Evolutionary conservation across 2,113 vertebrate genomes (phyloP), one percentile per base, ranked within the genome.

Genomic region (Circaetus cinerascens): DNA sequence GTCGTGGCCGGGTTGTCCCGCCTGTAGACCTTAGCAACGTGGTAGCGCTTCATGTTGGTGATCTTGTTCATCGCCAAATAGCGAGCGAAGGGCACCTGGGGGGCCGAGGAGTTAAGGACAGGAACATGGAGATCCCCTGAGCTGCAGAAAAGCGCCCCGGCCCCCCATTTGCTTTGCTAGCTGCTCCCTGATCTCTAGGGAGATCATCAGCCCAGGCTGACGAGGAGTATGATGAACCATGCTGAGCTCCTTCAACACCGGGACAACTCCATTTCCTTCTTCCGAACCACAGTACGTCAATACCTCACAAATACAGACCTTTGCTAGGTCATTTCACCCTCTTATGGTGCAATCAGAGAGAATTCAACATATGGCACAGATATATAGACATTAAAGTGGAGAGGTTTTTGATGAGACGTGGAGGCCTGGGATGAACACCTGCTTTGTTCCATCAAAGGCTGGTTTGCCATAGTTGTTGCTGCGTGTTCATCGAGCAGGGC

Each of bases 51-150:
- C 85, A 99, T 99, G 96, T 99, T 99, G 86, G 98, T 98, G 91
- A 99, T 98, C 96, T 99, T 99, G 98, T 99, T 99, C 99, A 99
- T 99, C 3, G 99, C 99, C 91, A 99, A 96, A 88, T 99, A 99
- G 53, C 99, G 99, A 78, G 99, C 99, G 38, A 99, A 99, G 29
- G 99, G 99, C 73, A 99, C 99, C 99, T 99, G 97, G 74, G 96
- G 79, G 62, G 75, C 69, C 23, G 1, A 75, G 22, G 41, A 20
- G 76, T 99, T 98, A 98, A 99, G 98, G 98, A 51, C 15, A 18
- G 71, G 5, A 79, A 83, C 5, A 0, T 2, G 13, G 71, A 64
- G 14, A 71, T 22, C 4, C 11, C 38, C 45, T 12, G 53, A 16
- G 5, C 29, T 60, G 40, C 11, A 26, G 32, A 62, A 41, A 36